A percentile compares a stretch with the other conserved stretches of the same genome.
These are phyloP conservation scores for Microchrysa polita DNA, from an alignment of 2,888 invertebrate species.

Conservation along the genomic window DNA sequence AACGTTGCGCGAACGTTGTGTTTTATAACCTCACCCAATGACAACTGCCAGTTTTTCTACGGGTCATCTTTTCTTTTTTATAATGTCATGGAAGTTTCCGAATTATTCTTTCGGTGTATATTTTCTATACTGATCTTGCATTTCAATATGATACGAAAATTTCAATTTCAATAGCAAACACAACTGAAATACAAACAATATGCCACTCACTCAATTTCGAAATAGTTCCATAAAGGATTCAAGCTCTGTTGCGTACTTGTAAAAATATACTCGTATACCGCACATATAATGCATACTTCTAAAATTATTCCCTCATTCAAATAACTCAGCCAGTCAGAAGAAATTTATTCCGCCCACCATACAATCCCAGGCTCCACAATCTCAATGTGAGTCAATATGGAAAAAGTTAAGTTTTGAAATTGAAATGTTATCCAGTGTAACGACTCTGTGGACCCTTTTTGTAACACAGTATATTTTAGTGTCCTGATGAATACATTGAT, in stretches of 20 bases:
- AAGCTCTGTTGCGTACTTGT: too few species aligned
- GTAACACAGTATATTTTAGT: not conserved
- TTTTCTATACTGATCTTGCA: not conserved
- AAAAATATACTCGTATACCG: too few species aligned
- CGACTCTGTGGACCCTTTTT: not conserved
- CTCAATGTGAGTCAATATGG: not conserved
- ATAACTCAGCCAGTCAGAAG: slow-evolving; percentile 5
- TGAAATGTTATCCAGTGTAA: slow-evolving; percentile 28
- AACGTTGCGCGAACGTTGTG: too few species aligned
- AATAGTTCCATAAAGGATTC: not conserved
- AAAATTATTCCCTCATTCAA: not conserved
- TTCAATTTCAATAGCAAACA: not conserved
- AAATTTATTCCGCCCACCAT: slow-evolving; percentile 30
- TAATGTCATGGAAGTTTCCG: too few species aligned
- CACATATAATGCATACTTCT: not conserved
- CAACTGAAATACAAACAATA: too few species aligned
- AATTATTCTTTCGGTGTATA: too few species aligned
- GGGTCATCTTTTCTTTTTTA: too few species aligned
- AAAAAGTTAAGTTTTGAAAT: not conserved
- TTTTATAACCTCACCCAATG: too few species aligned
- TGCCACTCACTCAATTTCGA: not conserved
- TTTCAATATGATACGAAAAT: not conserved
- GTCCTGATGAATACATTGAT: too few species aligned
- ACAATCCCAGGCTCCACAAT: not conserved
- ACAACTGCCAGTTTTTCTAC: too few species aligned